These are phyloP conservation scores for Varroa destructor DNA, from an alignment of 1,140 invertebrate genomes.

Conservation along the genomic window DNA sequence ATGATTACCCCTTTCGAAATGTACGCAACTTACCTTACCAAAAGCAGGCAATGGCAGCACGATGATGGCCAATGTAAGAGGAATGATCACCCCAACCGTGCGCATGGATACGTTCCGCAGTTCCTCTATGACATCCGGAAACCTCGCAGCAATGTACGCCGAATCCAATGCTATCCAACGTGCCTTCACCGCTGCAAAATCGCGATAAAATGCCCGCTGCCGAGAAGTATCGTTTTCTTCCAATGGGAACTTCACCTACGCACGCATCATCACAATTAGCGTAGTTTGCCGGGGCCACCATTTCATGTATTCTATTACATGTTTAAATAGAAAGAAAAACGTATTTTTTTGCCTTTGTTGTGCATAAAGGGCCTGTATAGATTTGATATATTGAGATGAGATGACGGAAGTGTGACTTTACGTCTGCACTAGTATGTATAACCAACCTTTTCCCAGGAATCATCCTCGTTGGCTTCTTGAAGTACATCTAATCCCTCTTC, in stretches of 20 bases:
- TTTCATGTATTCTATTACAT: too few species aligned
- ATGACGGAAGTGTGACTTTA: not conserved
- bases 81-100: not conserved
- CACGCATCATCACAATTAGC: not conserved
- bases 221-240: not conserved
- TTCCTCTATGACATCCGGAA: slow-evolving; percentile 22
- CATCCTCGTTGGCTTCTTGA: not conserved
- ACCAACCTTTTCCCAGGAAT: slow-evolving; percentile 17
- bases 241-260: not conserved
- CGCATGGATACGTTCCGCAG: not conserved
- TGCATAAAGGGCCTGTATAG: too few species aligned
- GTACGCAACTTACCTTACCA: not conserved
- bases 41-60: slow-evolving; percentile 4
- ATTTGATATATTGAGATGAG: too few species aligned
- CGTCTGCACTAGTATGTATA: not conserved
- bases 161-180: slow-evolving; percentile 7
- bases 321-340: too few species aligned
- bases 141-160: slow-evolving; percentile 6
- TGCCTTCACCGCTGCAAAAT: not conserved
- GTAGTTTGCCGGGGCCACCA: too few species aligned
- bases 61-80: not conserved
- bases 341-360: too few species aligned
- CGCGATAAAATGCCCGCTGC: not conserved
- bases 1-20: too few species aligned
- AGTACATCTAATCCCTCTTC: too few species aligned